Base-by-base conservation (phyloP, 2,888 invertebrate species). In the Torymus texanus region DNA sequence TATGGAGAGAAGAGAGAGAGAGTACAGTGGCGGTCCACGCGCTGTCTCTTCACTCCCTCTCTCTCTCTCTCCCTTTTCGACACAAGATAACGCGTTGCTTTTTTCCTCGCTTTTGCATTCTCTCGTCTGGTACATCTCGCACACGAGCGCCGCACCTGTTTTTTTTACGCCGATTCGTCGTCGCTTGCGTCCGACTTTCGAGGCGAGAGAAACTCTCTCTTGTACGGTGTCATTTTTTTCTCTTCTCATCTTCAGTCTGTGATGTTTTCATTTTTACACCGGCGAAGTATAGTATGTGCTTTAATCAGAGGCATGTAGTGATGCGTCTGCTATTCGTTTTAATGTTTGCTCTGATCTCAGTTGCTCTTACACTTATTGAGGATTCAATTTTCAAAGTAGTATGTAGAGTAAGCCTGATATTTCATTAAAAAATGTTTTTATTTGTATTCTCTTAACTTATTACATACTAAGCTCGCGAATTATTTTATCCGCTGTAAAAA, bases 61-160 rank as follows among this genome's bases (percentile, higher is more conserved):
- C 41, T 1, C 29, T 8, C 41, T 8, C 8, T 8, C 10, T 8
- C 41, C 41, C 41, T 58, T 56, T 58, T 70, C 16, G 41, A 16
- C 41, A 12, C 29, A 70, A 70, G 70, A 70, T 70, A 68, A 70
- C 70, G 13, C 41, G 70, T 13, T 58, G 58, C 58, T 70, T 70
- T 70, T 56, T 70, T 24, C 41, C 11, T 68, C 14, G n/a, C 11
- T 51, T 18, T n/a, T 11, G 18, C 16, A 29, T n/a, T 13, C 21
- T 41, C 10, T 13, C n/a, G 14, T 65, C n/a, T 50, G 50, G 51
- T 29, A 51, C 65, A 14, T 65, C n/a, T 24, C 41, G 18, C 12
- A 50, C 11, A 59, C 59, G 18, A 16, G 16, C 5, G 16, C 18
- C 18, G 4, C 14, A 16, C 12, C 16, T 65, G 50, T 65, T 65